Evolutionary conservation across 2,888 invertebrate species (phyloP), one percentile per base, ranked within the genome.

Genomic region (Parnassius mnemosyne): DNA sequence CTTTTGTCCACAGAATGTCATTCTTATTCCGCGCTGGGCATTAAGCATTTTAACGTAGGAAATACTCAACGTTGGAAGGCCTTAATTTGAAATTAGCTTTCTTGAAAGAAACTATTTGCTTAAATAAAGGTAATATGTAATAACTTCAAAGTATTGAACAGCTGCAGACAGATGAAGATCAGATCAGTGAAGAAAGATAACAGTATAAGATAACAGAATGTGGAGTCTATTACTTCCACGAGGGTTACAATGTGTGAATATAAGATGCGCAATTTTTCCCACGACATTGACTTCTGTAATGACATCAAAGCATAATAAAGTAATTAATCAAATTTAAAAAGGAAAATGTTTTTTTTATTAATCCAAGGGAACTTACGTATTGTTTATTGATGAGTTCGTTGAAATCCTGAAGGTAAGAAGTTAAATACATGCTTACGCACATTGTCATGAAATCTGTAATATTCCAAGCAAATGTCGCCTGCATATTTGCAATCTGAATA

Each of bases 81-180:
- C 11, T 16, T 20, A 25, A 9, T 5, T 10, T 9, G 0, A 20
- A 10, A 0, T n/a, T 46, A 1, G 3, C 2, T 46, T 20, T 20
- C 16, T 20, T 11, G 20, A n/a, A n/a, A n/a, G 16, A 44, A 16
- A 20, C 16, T n/a, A 46, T 25, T 1, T 3, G n/a, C 46, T 47
- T 20, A n/a, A 43, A 43, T 43, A 13, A 9, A 44, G 43, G 11
- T 56, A 58, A 46, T 25, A 11, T 34, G 53, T 57, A 67, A 92
- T 89, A 80, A 94, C 94, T 93, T 92, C 62, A 95, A 87, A 60
- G 93, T 93, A 74, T 94, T 92, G 69, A 94, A 94, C 10, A 95
- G 83, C 71, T 95, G 95, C 53, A 94, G 87, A 64, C 95, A 95
- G 61, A 95, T 93, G 74, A 94, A 95, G 78, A 94, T 95, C 57